These are phyloP conservation scores for Phrynocephalus forsythii DNA, from an alignment of 2,797 vertebrate species.

Conservation along the genomic window DNA sequence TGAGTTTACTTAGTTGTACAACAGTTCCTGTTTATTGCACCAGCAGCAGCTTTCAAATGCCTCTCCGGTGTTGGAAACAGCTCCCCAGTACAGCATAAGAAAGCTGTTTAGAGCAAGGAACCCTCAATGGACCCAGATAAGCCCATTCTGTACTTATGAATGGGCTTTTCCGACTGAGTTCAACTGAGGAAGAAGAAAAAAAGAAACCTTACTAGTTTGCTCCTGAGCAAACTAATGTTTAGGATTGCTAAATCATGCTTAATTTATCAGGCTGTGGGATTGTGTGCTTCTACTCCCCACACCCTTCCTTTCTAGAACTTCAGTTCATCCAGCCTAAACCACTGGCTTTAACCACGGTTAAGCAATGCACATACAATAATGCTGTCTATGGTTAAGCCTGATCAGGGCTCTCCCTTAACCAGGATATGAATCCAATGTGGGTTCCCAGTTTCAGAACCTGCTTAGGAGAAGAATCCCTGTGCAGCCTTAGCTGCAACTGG, in stretches of 20 bases:
- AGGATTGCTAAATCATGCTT: not conserved
- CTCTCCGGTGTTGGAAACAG: constrained; percentile 8
- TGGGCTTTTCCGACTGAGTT: constrained; percentile 12
- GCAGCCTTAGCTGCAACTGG: not conserved
- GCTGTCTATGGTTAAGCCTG: not conserved
- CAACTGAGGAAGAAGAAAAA: not conserved
- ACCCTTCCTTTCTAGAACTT: not conserved
- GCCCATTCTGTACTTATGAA: constrained; percentile 16
- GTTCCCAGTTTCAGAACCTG: constrained; percentile 12
- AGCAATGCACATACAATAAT: not conserved
- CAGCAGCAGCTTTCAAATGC: constrained; percentile 18
- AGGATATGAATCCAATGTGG: not conserved
- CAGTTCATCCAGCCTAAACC: not conserved
- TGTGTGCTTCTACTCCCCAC: not conserved
- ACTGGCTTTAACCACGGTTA: constrained; percentile 8
- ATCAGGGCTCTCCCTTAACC: not conserved
- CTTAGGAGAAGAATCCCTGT: not conserved
- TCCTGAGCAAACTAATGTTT: constrained; percentile 21
- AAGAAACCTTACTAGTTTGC: constrained; percentile 1
- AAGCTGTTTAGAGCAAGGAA: not conserved
- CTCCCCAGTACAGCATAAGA: constrained; percentile 1
- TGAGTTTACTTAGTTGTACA: constrained; percentile 18
- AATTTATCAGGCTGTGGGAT: constrained; percentile 5
- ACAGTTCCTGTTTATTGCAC: constrained; percentile 14
- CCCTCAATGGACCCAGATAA: constrained; percentile 11